phyloP scores from a whole-genome alignment of 2,113 vertebrate genomes.

The Poeciliopsis turrubarensis region DNA sequence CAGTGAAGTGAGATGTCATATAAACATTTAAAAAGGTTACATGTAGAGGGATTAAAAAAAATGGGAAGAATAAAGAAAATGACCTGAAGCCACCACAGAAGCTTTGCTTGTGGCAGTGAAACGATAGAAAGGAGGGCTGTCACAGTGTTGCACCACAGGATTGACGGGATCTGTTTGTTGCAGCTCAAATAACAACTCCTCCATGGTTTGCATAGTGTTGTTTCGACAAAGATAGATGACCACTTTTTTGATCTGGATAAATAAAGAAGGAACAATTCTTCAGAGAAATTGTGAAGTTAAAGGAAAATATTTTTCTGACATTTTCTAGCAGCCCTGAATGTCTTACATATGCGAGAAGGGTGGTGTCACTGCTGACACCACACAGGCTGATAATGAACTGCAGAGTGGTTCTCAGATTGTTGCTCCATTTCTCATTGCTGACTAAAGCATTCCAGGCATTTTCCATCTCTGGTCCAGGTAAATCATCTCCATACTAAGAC shows the following conservation, averaged over 20 bases:
- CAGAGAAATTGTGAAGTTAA: conserved; percentile 3
- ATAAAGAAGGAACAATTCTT: neutral
- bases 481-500: conserved; percentile 93
- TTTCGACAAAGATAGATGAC: conserved; percentile 94
- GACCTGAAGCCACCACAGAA: conserved; percentile 89
- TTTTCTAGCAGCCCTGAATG: conserved; percentile 2
- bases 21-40: too few species aligned
- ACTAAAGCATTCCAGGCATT: conserved; percentile 96
- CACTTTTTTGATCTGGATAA: conserved; percentile 93
- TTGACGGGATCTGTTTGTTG: conserved; percentile 96
- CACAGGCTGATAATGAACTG: conserved; percentile 97
- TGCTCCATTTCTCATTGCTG: conserved; percentile 95
- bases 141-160: conserved; percentile 93
- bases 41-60: neutral
- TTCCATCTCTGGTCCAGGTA: conserved; percentile 95
- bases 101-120: conserved; percentile 91
- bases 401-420: conserved; percentile 91
- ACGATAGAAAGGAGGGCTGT: conserved; percentile 95
- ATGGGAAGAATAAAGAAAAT: neutral
- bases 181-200: conserved; percentile 94
- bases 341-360: conserved; percentile 90
- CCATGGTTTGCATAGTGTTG: conserved; percentile 97
- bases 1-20: neutral
- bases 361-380: conserved; percentile 95
- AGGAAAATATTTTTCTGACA: neutral